Percentiles rank a stretch among this genome's conserved stretches.
These are phyloP conservation scores for Notodonta dromedarius DNA, from an alignment of 2,888 invertebrate genomes.

Conservation along the genomic window DNA sequence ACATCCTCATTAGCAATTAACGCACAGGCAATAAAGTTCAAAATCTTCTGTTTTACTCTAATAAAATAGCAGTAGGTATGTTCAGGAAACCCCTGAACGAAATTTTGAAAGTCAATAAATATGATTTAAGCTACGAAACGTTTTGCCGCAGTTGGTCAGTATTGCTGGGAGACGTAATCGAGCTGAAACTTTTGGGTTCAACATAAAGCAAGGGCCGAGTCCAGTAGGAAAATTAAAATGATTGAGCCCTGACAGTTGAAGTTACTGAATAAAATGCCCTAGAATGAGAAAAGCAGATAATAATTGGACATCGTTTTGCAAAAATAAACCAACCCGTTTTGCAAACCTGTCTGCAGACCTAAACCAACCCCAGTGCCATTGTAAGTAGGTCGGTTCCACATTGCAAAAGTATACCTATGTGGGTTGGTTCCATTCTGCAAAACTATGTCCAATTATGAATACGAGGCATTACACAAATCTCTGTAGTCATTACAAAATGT, in stretches of 20 bases:
- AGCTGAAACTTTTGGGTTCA: conserved; percentile 19
- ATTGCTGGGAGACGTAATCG: conserved; percentile 17
- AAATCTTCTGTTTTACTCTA: conserved; percentile 2
- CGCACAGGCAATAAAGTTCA: conserved; percentile 12
- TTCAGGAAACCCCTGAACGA: neutral
- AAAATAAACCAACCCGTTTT: no score
- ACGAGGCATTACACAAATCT: no score
- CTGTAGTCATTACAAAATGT: no score
- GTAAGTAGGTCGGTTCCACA: no score
- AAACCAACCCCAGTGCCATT: no score
- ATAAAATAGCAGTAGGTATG: neutral
- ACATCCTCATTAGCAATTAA: conserved; percentile 23
- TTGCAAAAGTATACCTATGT: no score
- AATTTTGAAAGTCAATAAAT: neutral
- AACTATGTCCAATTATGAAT: no score
- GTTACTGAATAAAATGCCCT: neutral
- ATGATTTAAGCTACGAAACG: conserved; percentile 13
- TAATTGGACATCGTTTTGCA: no score
- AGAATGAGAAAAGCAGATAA: no score
- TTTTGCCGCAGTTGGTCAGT: conserved; percentile 13
- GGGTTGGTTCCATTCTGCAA: no score
- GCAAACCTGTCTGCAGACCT: no score
- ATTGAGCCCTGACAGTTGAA: neutral
- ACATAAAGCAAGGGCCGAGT: conserved; percentile 14
- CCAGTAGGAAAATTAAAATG: conserved; percentile 10